phyloP scores from a whole-genome alignment of 2,888 invertebrate genomes.

The Odontothrips loti region DNA sequence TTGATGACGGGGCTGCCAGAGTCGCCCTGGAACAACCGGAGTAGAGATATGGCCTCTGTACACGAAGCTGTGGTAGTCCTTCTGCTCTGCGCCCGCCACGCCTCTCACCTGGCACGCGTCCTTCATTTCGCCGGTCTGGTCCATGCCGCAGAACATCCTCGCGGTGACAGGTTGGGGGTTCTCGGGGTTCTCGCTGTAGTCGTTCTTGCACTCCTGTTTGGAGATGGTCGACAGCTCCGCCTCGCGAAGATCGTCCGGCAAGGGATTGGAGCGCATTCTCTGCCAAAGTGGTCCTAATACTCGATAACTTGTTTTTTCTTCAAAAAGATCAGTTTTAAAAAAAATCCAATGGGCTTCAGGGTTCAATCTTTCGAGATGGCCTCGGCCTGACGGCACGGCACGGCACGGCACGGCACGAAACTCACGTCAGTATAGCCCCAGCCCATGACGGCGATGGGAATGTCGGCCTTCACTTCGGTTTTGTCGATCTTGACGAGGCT shows the following conservation, averaged over 20 bases:
- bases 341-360: no score
- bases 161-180: background rate
- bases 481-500: background rate
- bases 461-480: background rate
- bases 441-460: background rate
- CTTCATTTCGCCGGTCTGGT: background rate
- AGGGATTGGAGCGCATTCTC: background rate
- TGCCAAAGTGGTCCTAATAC: background rate
- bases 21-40: background rate
- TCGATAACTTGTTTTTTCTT: background rate
- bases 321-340: background rate
- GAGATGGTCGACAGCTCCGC: background rate
- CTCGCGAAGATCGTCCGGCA: background rate
- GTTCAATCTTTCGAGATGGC: no score
- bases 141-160: constrained; percentile 6
- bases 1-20: background rate
- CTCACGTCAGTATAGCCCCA: background rate
- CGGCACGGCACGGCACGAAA: background rate
- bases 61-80: no score
- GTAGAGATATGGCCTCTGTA: no score
- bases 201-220: background rate
- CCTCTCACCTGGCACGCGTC: background rate
- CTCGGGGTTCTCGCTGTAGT: background rate
- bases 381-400: background rate
- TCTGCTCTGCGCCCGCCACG: background rate